These are phyloP conservation scores for Geotrupes spiniger DNA, from an alignment of 2,888 invertebrate genomes.

Conservation along the genomic window DNA sequence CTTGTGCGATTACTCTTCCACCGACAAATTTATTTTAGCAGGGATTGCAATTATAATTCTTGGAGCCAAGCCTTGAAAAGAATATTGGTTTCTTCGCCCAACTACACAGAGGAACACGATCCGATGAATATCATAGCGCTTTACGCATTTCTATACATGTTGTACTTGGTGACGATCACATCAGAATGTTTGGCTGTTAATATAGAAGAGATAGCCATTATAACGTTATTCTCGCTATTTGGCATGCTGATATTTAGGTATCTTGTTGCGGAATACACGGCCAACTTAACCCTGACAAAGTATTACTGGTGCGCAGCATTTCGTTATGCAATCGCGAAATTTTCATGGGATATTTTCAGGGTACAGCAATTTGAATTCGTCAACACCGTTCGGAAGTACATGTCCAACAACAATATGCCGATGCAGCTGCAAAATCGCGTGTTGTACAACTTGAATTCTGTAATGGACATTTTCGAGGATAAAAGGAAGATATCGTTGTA, in stretches of 20 bases:
- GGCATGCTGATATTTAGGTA: constrained; percentile 9
- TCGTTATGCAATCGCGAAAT: no score
- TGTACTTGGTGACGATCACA: constrained; percentile 11
- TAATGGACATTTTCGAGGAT: constrained; percentile 9
- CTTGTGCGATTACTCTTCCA: not conserved
- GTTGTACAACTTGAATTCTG: constrained; percentile 9
- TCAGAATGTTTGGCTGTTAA: constrained; percentile 1
- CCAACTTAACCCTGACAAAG: constrained; percentile 8
- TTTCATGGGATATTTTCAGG: constrained; percentile 2
- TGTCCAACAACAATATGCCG: constrained; percentile 6
- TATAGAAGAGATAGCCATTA: not conserved
- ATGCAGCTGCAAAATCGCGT: constrained; percentile 9
- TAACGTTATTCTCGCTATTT: not conserved
- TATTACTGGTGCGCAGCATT: constrained; percentile 9
- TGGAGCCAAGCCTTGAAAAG: constrained; percentile 11
- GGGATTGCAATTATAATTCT: not conserved
- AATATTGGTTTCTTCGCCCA: not conserved
- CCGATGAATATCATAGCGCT: not conserved
- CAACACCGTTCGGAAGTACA: constrained; percentile 7
- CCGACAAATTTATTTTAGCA: constrained; percentile 4
- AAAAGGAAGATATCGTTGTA: constrained; percentile 2
- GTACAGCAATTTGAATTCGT: constrained; percentile 15
- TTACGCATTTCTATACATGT: constrained; percentile 7
- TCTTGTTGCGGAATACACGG: constrained; percentile 13
- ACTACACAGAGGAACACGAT: not conserved